Evolutionary conservation across 2,797 vertebrate species (phyloP).

Genomic region (Microctenopoma stevenorrisi): DNA sequence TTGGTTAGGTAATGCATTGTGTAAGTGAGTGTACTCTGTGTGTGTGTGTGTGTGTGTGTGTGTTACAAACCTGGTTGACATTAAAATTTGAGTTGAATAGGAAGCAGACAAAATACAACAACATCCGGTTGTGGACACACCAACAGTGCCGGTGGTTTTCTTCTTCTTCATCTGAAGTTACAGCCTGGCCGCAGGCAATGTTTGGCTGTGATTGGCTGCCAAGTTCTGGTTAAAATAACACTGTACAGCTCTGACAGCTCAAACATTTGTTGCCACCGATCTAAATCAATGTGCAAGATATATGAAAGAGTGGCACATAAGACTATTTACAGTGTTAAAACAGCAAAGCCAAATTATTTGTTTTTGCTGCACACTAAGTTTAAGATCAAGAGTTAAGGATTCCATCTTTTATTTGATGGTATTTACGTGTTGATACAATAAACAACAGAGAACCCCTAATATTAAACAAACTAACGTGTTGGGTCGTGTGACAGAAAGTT

Average conservation of each 20-base stretch:
- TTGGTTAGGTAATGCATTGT: no score
- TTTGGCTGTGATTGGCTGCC: constrained; percentile 24
- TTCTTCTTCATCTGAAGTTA: constrained; percentile 19
- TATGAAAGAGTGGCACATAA: not conserved
- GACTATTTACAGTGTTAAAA: not conserved
- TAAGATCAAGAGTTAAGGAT: no score
- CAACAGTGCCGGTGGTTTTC: constrained; percentile 32
- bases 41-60: constrained; percentile 6
- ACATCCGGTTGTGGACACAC: constrained; percentile 34
- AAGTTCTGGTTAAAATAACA: constrained; percentile 15
- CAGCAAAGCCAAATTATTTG: no score
- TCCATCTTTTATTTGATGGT: no score
- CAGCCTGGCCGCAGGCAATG: constrained; percentile 12
- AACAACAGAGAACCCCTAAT: no score
- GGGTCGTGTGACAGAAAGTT: no score
- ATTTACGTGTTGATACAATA: no score
- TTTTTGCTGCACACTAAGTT: no score
- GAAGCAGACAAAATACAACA: constrained; percentile 30
- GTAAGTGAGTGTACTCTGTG: not conserved
- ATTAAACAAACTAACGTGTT: no score
- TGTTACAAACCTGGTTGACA: constrained; percentile 32
- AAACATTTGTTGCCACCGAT: constrained; percentile 14
- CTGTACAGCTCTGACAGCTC: constrained; percentile 28
- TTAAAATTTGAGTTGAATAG: constrained; percentile 41
- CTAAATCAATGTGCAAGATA: not conserved